phyloP scores from a whole-genome alignment of 1,140 invertebrate genomes.

The Odontomachus brunneus region DNA sequence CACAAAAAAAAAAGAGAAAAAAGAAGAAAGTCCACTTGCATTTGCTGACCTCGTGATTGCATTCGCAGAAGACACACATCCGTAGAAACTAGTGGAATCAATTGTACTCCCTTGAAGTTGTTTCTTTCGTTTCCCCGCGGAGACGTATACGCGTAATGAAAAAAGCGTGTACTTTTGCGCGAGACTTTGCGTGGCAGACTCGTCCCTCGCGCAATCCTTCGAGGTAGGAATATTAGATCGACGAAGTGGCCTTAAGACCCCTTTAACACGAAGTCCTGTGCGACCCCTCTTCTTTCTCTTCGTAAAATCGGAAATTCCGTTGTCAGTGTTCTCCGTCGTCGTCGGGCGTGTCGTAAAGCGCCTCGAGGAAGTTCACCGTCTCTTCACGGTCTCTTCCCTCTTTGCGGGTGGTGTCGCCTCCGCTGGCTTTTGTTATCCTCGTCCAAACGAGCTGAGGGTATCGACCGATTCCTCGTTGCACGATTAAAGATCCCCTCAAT shows the following conservation, averaged over 20 bases:
- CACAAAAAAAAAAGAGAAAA: background rate
- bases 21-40: conserved; percentile 53
- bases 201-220: conserved; percentile 46
- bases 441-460: too few species aligned
- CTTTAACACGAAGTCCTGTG: conserved; percentile 11
- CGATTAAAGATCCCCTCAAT: too few species aligned
- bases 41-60: conserved; percentile 53
- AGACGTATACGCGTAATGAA: too few species aligned
- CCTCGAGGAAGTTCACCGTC: background rate
- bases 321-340: conserved; percentile 38
- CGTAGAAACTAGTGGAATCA: conserved; percentile 8
- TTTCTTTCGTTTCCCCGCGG: conserved; percentile 9
- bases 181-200: conserved; percentile 52
- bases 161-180: conserved; percentile 26
- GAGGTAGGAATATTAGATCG: conserved; percentile 46
- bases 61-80: conserved; percentile 33
- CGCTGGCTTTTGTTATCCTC: too few species aligned
- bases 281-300: conserved; percentile 31
- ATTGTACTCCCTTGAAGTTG: conserved; percentile 17
- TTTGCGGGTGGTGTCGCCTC: too few species aligned
- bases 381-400: too few species aligned
- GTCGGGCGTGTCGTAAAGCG: conserved; percentile 16
- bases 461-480: too few species aligned
- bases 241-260: conserved; percentile 60
- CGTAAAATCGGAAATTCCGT: conserved; percentile 32